Percentiles rank a stretch among this genome's conserved stretches.
phyloP scores from a whole-genome alignment of 2,797 vertebrate species.

The Anguilla pacifica region DNA sequence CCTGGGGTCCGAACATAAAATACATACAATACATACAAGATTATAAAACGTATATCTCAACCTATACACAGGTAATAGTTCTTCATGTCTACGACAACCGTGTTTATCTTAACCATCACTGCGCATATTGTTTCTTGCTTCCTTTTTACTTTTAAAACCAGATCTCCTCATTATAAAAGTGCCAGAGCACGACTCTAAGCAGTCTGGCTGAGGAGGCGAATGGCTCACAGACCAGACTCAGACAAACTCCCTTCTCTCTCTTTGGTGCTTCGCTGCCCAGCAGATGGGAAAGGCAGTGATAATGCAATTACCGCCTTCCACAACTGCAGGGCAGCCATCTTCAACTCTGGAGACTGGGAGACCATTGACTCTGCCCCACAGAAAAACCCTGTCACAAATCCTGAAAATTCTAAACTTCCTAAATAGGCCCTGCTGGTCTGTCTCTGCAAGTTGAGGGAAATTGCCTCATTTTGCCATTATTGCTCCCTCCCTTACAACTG shows the following conservation, averaged over 20 bases:
- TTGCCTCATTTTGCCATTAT: conserved; percentile 22
- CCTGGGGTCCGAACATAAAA: too few species aligned
- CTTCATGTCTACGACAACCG: not conserved
- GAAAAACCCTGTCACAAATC: conserved; percentile 12
- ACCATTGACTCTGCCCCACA: not conserved
- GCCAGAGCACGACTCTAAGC: not conserved
- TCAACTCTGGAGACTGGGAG: not conserved
- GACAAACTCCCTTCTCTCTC: not conserved
- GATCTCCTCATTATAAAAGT: not conserved
- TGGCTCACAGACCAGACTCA: not conserved
- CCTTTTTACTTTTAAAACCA: not conserved
- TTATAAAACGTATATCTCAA: not conserved
- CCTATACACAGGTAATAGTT: not conserved
- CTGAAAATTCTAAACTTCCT: conserved; percentile 7
- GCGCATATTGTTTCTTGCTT: not conserved
- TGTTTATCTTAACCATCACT: not conserved
- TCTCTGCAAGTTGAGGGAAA: conserved; percentile 22
- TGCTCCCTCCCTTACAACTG: conserved; percentile 9
- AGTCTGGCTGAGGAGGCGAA: not conserved
- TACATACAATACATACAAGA: too few species aligned
- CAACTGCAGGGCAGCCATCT: conserved; percentile 62
- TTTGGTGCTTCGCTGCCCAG: conserved; percentile 52
- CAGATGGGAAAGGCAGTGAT: conserved; percentile 61
- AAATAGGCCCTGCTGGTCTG: not conserved
- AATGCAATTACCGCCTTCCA: conserved; percentile 61